Evolutionary conservation across 2,888 invertebrate genomes (phyloP).

Genomic region (Dilophus febrilis): DNA sequence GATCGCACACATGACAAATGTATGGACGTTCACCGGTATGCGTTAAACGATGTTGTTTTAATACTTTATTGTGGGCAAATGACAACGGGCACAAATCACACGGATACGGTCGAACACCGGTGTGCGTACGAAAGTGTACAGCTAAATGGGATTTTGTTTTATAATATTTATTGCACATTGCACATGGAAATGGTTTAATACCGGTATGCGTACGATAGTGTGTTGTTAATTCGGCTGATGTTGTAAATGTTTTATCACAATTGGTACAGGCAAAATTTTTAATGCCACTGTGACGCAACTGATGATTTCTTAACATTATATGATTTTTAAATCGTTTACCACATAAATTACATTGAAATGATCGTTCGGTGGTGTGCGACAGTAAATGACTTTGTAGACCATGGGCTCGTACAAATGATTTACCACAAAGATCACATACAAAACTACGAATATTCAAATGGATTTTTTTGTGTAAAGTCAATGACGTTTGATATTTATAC

Average conservation of each 20-base stretch:
- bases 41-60: conserved; percentile 10
- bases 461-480: conserved; percentile 31
- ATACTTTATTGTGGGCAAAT: conserved; percentile 10
- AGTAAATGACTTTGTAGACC: conserved; percentile 10
- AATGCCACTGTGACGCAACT: conserved; percentile 7
- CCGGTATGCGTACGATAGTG: conserved; percentile 9
- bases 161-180: conserved; percentile 31
- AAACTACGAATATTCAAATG: conserved; percentile 30
- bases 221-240: conserved; percentile 9
- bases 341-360: conserved; percentile 8
- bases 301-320: conserved; percentile 9
- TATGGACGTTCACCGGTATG: conserved; percentile 10
- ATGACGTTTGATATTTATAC: conserved; percentile 24
- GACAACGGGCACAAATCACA: conserved; percentile 10
- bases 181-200: conserved; percentile 21
- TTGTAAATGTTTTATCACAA: conserved; percentile 8
- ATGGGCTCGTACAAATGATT: conserved; percentile 20
- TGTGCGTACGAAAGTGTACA: conserved; percentile 8
- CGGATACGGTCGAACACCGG: conserved; percentile 9
- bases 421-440: conserved; percentile 31
- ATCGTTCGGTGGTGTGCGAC: conserved; percentile 9
- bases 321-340: conserved; percentile 9
- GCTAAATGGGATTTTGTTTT: conserved; percentile 31
- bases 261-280: conserved; percentile 10
- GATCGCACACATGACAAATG: conserved; percentile 6